These are phyloP conservation scores for Melanotaenia duboulayi DNA, from an alignment of 2,113 vertebrate species.

Conservation along the genomic window DNA sequence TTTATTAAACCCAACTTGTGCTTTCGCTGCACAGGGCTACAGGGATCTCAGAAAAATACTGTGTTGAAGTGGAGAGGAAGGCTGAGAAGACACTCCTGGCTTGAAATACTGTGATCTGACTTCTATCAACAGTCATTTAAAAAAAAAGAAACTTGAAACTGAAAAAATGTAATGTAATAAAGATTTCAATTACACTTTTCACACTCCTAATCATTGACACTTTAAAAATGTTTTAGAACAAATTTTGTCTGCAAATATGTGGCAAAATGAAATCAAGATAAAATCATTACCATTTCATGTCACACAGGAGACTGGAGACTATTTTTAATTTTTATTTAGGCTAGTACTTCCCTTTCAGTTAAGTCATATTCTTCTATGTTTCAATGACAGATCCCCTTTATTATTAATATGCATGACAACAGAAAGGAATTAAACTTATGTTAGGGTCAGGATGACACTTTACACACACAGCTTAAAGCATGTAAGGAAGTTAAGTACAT, in stretches of 20 bases:
- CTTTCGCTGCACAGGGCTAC: slow-evolving; percentile 75
- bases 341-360: slow-evolving; percentile 77
- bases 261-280: not conserved
- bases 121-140: not conserved
- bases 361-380: slow-evolving; percentile 72
- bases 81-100: slow-evolving; percentile 14
- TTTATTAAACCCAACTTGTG: not conserved
- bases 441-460: slow-evolving; percentile 73
- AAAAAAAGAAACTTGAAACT: not conserved
- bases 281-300: not conserved
- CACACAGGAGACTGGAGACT: slow-evolving; percentile 31
- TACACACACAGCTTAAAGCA: slow-evolving; percentile 75
- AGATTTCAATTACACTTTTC: not conserved
- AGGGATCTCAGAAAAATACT: slow-evolving; percentile 89
- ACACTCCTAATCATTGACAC: not conserved
- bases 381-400: slow-evolving; percentile 69
- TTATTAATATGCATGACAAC: slow-evolving; percentile 76
- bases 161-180: no score
- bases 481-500: slow-evolving; percentile 77
- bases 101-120: not conserved
- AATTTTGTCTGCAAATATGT: not conserved
- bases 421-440: slow-evolving; percentile 76
- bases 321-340: slow-evolving; percentile 73
- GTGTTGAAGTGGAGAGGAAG: slow-evolving; percentile 83
- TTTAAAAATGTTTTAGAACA: no score